These are phyloP conservation scores for Corythornis leucogaster DNA, from an alignment of 2,797 vertebrate species.

Conservation along the genomic window DNA sequence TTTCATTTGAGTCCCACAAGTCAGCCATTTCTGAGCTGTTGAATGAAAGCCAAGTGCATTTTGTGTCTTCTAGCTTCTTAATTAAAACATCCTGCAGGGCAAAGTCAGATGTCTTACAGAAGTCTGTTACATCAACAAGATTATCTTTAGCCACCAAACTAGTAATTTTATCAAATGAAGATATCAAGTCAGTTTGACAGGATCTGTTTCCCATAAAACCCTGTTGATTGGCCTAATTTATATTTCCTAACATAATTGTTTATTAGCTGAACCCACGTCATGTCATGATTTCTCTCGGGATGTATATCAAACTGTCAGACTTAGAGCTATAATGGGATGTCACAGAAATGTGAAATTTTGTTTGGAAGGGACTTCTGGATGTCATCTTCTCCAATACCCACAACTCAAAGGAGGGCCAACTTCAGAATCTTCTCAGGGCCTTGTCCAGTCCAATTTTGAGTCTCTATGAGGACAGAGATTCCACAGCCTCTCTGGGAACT, in stretches of 20 bases:
- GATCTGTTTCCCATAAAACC: constrained; percentile 57
- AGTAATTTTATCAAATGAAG: constrained; percentile 61
- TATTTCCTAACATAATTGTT: constrained; percentile 56
- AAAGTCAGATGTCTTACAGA: constrained; percentile 58
- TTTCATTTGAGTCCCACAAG: not conserved
- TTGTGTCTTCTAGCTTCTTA: constrained; percentile 40
- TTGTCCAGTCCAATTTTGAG: not conserved
- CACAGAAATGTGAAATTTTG: not conserved
- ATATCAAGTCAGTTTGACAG: constrained; percentile 58
- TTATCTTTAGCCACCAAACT: constrained; percentile 53
- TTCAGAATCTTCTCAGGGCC: not conserved
- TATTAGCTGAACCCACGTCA: constrained; percentile 39
- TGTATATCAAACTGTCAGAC: not conserved
- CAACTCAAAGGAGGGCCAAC: not conserved
- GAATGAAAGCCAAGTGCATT: constrained; percentile 49
- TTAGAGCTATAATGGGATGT: constrained; percentile 17
- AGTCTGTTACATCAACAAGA: constrained; percentile 48
- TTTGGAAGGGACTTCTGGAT: not conserved
- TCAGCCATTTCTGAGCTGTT: constrained; percentile 32
- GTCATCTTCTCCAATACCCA: not conserved
- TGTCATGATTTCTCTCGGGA: not conserved
- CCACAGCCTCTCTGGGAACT: not conserved
- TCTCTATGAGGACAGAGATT: constrained; percentile 1
- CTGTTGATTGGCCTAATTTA: constrained; percentile 45
- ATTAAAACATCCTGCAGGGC: constrained; percentile 61